Conservation (phyloP, 2,888 invertebrate genomes). For the Perizoma flavofasciatum region DNA sequence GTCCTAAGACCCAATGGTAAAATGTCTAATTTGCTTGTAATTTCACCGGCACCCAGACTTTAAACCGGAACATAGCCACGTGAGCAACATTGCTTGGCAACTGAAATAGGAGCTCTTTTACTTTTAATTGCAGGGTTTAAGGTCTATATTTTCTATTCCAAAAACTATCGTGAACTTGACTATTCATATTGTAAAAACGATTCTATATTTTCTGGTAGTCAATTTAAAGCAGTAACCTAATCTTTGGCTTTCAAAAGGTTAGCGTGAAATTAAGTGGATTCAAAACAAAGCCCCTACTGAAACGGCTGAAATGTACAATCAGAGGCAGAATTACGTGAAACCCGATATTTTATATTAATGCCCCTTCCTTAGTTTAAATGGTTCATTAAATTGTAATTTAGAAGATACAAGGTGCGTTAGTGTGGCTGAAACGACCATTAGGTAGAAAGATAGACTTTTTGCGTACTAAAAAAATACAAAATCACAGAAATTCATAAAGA, state of each 20-base stretch:
- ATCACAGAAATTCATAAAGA: not conserved
- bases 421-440: not conserved
- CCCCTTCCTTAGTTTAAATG: not conserved
- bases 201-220: constrained; percentile 12
- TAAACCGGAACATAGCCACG: too few species aligned
- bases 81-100: too few species aligned
- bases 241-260: constrained; percentile 8
- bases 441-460: too few species aligned
- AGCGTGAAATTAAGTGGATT: constrained; percentile 17
- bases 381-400: constrained; percentile 2
- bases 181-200: too few species aligned
- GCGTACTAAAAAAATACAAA: not conserved
- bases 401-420: not conserved
- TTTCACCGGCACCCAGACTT: too few species aligned
- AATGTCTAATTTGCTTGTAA: too few species aligned
- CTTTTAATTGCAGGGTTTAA: too few species aligned
- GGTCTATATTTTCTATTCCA: constrained; percentile 2
- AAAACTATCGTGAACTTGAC: too few species aligned
- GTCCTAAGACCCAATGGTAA: too few species aligned
- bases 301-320: constrained; percentile 9
- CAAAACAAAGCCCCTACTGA: constrained; percentile 8
- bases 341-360: constrained; percentile 2
- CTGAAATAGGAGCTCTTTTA: too few species aligned
- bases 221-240: constrained; percentile 13
- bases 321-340: not conserved